Evolutionary conservation across 2,888 invertebrate genomes (phyloP).

Genomic region (Nezara viridula): DNA sequence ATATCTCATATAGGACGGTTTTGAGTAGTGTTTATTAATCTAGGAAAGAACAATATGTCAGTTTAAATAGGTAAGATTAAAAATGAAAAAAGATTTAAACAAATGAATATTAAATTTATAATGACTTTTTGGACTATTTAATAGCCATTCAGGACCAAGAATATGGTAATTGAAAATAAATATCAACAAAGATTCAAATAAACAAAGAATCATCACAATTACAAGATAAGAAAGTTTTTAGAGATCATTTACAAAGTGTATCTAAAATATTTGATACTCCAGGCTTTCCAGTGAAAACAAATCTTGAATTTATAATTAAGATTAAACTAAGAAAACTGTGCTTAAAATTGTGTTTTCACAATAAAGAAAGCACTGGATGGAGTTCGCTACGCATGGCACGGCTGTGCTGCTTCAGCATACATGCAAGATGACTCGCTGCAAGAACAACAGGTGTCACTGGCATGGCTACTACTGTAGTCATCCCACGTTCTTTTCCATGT

Average conservation of each 20-base stretch:
- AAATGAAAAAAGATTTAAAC: not conserved
- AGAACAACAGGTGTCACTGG: conserved; percentile 73
- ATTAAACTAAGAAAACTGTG: not conserved
- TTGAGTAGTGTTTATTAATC: conserved; percentile 18
- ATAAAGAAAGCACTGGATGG: conserved; percentile 59
- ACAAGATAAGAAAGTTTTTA: not conserved
- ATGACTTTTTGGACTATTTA: not conserved
- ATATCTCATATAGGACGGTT: conserved; percentile 45
- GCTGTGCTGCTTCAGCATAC: conserved; percentile 72
- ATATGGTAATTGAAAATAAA: not conserved
- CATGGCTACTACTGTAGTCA: conserved; percentile 68
- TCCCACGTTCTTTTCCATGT: conserved; percentile 62
- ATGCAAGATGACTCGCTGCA: conserved; percentile 77
- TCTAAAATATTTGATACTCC: not conserved
- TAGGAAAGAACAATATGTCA: not conserved
- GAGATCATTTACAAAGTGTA: not conserved
- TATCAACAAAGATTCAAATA: not conserved
- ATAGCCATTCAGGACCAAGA: not conserved
- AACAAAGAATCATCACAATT: not conserved
- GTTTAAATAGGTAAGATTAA: not conserved
- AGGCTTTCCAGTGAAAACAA: conserved; percentile 44
- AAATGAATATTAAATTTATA: not conserved
- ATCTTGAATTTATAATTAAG: not conserved
- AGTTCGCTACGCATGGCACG: conserved; percentile 60
- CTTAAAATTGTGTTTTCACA: conserved; percentile 53